phyloP scores from a whole-genome alignment of 2,888 invertebrate species.

The Agrotis clavis region DNA sequence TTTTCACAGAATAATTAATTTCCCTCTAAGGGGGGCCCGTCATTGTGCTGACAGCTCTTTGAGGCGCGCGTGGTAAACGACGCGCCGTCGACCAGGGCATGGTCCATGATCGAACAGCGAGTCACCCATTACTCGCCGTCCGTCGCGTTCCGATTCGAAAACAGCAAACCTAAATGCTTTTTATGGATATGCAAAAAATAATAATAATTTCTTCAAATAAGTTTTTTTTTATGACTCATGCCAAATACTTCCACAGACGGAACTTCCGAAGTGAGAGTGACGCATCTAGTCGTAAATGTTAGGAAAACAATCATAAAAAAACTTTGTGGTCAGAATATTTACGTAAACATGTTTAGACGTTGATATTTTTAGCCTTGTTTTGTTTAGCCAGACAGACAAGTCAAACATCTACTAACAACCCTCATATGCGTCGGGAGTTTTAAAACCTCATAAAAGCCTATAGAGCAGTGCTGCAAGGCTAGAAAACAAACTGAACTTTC shows the following conservation, averaged over 20 bases:
- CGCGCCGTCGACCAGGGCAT: too few species aligned
- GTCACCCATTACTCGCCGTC: too few species aligned
- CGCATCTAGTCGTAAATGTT: neutral
- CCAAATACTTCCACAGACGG: neutral
- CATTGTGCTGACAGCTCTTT: too few species aligned
- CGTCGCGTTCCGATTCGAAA: too few species aligned
- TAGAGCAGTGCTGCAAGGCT: neutral
- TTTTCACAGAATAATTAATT: neutral
- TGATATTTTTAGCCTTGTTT: conserved; percentile 50
- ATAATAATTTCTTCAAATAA: neutral
- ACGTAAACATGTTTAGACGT: conserved; percentile 49
- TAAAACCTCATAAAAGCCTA: neutral
- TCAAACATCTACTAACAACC: too few species aligned
- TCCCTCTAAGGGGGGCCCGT: too few species aligned
- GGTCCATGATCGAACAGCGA: too few species aligned
- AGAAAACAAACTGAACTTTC: neutral
- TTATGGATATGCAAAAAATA: too few species aligned
- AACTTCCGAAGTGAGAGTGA: conserved; percentile 3
- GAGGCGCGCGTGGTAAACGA: too few species aligned
- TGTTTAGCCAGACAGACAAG: conserved; percentile 26
- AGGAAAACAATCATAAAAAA: conserved; percentile 12
- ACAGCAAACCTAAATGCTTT: too few species aligned
- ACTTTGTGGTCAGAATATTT: conserved; percentile 21
- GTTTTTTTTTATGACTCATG: neutral
- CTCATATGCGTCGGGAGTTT: too few species aligned